Conservation (phyloP, 2,113 vertebrate species). For the Hiodon alosoides region DNA sequence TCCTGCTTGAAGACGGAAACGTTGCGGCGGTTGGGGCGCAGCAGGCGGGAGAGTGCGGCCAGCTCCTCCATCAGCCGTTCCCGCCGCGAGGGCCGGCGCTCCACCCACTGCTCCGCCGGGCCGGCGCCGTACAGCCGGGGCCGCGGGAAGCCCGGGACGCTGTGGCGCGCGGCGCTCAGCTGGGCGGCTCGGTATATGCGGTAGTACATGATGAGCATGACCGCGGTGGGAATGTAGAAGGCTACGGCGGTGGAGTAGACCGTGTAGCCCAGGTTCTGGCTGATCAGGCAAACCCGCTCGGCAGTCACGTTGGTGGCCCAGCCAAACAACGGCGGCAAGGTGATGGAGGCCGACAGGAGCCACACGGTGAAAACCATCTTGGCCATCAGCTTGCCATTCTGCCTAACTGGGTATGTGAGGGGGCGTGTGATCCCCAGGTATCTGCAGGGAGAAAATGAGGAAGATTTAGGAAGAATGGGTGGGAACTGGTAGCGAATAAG, state of each 20-base stretch:
- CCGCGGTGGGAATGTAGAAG: conserved; percentile 80
- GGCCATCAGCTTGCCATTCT: conserved; percentile 79
- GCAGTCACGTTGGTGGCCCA: conserved; percentile 80
- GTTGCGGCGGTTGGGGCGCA: conserved; percentile 71
- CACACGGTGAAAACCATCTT: conserved; percentile 78
- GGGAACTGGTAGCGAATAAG: no score
- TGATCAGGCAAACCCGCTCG: conserved; percentile 76
- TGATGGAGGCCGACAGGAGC: conserved; percentile 79
- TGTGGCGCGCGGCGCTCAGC: conserved; percentile 74
- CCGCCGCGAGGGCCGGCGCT: conserved; percentile 54
- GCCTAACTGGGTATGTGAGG: conserved; percentile 75
- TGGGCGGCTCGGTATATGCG: conserved; percentile 77
- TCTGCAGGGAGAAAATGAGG: conserved; percentile 45
- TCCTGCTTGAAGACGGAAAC: conserved; percentile 82
- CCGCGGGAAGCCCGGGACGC: conserved; percentile 66
- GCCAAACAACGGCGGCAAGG: conserved; percentile 74
- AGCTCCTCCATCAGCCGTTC: conserved; percentile 74
- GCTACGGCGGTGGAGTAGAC: conserved; percentile 81
- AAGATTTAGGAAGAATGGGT: background rate
- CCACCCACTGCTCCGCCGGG: conserved; percentile 46
- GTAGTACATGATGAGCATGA: conserved; percentile 85
- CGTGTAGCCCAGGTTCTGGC: conserved; percentile 80
- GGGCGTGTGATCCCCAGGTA: conserved; percentile 80
- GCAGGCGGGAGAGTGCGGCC: conserved; percentile 67
- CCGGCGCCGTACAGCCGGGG: conserved; percentile 36